Conservation (phyloP, 1,140 invertebrate species). For the Drosophila punjabiensis region DNA sequence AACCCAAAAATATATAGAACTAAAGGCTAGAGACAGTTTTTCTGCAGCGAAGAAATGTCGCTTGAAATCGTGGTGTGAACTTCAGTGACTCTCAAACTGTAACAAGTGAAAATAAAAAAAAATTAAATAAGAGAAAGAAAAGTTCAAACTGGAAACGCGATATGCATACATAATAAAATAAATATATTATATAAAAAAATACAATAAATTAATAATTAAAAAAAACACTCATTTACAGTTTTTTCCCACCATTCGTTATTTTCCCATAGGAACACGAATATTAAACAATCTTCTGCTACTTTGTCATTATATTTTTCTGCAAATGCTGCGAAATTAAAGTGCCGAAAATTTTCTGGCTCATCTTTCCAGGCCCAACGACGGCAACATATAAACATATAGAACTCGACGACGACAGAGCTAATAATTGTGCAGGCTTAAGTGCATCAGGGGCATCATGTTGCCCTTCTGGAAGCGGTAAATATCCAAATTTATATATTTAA, state of each 20-base stretch:
- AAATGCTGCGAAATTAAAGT: conserved; percentile 53
- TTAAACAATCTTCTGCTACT: background rate
- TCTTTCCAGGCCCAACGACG: conserved; percentile 75
- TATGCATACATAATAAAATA: background rate
- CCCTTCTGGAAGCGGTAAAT: conserved; percentile 85
- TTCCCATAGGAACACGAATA: background rate
- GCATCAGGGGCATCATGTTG: conserved; percentile 79
- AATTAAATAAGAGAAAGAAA: background rate
- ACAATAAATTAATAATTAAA: background rate
- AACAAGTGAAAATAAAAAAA: conserved; percentile 9
- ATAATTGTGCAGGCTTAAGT: conserved; percentile 68
- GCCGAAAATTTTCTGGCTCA: conserved; percentile 62
- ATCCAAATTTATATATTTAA: background rate
- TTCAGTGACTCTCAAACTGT: conserved; percentile 64
- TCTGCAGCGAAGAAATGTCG: conserved; percentile 2
- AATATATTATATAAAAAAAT: background rate
- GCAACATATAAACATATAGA: conserved; percentile 59
- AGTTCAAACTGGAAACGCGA: conserved; percentile 3
- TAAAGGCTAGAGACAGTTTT: conserved; percentile 4
- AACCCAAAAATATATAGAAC: background rate
- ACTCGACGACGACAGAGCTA: conserved; percentile 67
- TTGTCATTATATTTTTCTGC: conserved; percentile 13
- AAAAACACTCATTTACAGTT: conserved; percentile 1
- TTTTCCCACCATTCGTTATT: conserved; percentile 25
- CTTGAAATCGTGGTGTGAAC: conserved; percentile 5